Percentiles rank a stretch among this genome's conserved stretches.
These are phyloP conservation scores for Bryconaethiops microstoma DNA, from an alignment of 2,797 vertebrate species.

Conservation along the genomic window DNA sequence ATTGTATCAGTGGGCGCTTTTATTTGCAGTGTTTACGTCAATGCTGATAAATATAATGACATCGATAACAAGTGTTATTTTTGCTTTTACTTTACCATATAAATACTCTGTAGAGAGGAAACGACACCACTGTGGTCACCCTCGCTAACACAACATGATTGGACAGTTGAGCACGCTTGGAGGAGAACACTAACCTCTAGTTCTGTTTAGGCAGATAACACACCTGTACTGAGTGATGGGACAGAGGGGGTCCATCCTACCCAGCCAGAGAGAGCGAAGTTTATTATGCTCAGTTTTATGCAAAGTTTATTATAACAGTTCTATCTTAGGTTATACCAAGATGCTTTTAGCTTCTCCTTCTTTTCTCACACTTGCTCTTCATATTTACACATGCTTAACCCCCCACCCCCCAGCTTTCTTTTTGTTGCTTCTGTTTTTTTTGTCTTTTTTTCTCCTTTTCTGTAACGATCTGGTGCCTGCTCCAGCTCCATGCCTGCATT, in stretches of 20 bases:
- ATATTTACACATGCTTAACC: slow-evolving; percentile 1
- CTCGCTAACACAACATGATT: too few species aligned
- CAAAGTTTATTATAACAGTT: background rate
- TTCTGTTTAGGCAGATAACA: too few species aligned
- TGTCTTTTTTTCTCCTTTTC: background rate
- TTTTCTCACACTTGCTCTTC: slow-evolving; percentile 16
- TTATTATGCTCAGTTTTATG: too few species aligned
- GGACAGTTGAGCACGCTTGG: too few species aligned
- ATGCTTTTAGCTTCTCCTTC: background rate
- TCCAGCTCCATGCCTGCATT: background rate
- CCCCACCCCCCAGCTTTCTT: background rate
- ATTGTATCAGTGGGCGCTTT: too few species aligned
- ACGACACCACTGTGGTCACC: background rate
- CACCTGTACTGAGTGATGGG: too few species aligned
- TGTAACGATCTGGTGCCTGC: background rate
- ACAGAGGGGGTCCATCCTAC: too few species aligned
- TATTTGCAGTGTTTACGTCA: too few species aligned
- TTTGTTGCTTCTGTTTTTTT: background rate
- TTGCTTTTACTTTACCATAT: too few species aligned
- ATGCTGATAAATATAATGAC: too few species aligned
- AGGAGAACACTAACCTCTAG: too few species aligned
- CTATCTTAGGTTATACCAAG: background rate
- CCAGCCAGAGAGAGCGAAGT: too few species aligned
- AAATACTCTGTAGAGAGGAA: background rate
- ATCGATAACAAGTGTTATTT: background rate